Conservation (phyloP, 2,888 invertebrate species). For the Eupithecia exiguata region DNA sequence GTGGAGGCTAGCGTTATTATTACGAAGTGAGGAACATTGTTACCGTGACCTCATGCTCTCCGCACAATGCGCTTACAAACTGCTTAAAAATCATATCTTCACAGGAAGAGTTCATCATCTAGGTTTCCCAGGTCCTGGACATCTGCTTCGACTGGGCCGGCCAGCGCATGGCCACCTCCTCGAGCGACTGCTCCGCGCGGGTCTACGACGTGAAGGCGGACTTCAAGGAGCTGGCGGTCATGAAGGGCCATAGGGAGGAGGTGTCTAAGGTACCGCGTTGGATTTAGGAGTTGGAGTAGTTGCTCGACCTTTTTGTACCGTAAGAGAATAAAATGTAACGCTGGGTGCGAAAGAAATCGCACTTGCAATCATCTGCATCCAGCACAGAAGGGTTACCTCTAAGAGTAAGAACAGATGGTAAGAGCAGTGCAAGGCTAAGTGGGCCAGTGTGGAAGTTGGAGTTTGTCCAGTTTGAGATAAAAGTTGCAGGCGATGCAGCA, state of each 20-base stretch:
- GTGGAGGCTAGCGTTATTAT: not conserved
- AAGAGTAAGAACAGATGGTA: not conserved
- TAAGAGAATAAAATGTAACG: not conserved
- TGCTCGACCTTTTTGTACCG: not conserved
- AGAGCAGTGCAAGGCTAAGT: not conserved
- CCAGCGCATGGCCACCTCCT: slow-evolving; percentile 88
- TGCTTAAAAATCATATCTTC: not conserved
- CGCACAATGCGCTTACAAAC: not conserved
- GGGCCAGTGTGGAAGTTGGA: not conserved
- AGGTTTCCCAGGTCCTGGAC: slow-evolving; percentile 84
- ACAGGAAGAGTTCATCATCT: not conserved
- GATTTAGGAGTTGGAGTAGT: not conserved
- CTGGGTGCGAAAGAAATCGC: not conserved
- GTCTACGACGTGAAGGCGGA: slow-evolving; percentile 86
- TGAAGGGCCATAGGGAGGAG: slow-evolving; percentile 87
- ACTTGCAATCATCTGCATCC: not conserved
- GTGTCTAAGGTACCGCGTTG: slow-evolving; percentile 84
- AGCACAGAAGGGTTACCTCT: not conserved
- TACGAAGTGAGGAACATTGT: not conserved
- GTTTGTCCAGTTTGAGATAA: not conserved
- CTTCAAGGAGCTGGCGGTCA: slow-evolving; percentile 82
- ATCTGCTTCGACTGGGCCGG: slow-evolving; percentile 90
- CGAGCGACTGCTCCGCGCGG: slow-evolving; percentile 89
- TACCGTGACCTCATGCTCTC: not conserved
- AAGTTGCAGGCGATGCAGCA: not conserved